Conservation (phyloP, 2,797 vertebrate genomes). For the Tympanoctomys barrerae region DNA sequence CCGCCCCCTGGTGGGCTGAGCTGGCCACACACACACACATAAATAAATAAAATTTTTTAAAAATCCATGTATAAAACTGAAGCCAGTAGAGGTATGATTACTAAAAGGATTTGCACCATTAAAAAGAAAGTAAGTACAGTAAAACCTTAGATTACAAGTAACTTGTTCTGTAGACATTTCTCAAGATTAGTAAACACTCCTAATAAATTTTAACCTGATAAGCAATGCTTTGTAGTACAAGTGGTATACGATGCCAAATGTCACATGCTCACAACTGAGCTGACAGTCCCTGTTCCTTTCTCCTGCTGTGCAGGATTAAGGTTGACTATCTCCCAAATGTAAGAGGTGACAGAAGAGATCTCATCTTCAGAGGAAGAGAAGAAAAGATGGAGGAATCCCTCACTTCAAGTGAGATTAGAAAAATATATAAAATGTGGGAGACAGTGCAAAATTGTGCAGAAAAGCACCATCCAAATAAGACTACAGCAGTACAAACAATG, state of each 20-base stretch:
- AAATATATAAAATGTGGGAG: background rate
- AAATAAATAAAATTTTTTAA: background rate
- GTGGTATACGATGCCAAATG: background rate
- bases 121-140: background rate
- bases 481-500: background rate
- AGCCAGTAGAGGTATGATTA: background rate
- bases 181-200: background rate
- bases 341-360: background rate
- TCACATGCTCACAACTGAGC: background rate
- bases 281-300: background rate
- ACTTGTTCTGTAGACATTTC: background rate
- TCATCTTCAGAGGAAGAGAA: background rate
- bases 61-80: background rate
- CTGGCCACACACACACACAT: too few species aligned
- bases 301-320: background rate
- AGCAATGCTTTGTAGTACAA: background rate
- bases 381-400: background rate
- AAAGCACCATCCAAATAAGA: background rate
- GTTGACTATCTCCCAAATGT: background rate
- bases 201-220: background rate
- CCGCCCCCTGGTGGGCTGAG: too few species aligned
- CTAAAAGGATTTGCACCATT: background rate
- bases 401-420: background rate
- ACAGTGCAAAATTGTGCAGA: background rate
- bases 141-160: background rate